Percentiles rank a stretch among this genome's conserved stretches.
These are phyloP conservation scores for Chrysina gloriosa DNA, from an alignment of 2,888 invertebrate species.

Conservation along the genomic window DNA sequence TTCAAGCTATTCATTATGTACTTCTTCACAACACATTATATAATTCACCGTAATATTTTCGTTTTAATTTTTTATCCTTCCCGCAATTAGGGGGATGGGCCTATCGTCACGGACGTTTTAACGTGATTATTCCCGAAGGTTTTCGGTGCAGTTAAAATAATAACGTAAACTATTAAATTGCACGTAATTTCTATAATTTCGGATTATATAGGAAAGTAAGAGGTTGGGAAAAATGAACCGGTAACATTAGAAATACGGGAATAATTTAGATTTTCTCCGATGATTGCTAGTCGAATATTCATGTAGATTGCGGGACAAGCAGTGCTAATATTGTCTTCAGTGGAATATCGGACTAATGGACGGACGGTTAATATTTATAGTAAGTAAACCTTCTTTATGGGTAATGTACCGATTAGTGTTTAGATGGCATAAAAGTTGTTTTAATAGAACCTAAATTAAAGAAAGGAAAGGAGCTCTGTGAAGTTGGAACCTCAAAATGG, in stretches of 20 bases:
- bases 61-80: conserved; percentile 34
- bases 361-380: no score
- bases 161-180: conserved; percentile 25
- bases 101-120: conserved; percentile 2
- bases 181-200: conserved; percentile 15
- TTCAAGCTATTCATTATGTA: conserved; percentile 29
- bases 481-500: no score
- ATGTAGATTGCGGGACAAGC: no score
- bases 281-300: no score
- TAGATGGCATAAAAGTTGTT: no score
- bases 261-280: no score
- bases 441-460: no score
- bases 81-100: conserved; percentile 20
- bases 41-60: conserved; percentile 33
- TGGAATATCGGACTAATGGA: no score
- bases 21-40: conserved; percentile 35
- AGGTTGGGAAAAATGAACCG: neutral
- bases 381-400: no score
- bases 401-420: no score
- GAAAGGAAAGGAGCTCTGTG: no score
- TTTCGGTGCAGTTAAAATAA: conserved; percentile 29
- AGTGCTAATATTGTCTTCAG: no score
- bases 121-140: conserved; percentile 11
- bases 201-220: conserved; percentile 6
- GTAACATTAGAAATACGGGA: neutral